Conservation (phyloP, 2,113 vertebrate genomes). For the Prolemur simus region DNA sequence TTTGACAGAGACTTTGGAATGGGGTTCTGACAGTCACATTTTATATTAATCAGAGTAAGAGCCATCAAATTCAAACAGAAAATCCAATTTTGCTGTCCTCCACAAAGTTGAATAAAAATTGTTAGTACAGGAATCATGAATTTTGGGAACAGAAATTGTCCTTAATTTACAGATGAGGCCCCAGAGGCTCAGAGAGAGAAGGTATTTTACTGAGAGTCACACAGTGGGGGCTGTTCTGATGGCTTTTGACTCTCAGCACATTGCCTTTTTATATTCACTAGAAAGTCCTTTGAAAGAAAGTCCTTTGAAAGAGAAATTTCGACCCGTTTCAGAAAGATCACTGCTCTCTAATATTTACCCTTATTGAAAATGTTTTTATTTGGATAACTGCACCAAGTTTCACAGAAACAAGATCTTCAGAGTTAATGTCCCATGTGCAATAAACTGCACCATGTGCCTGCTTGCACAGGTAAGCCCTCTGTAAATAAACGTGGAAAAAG, state of each 20-base stretch:
- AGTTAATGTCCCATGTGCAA: background rate
- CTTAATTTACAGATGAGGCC: background rate
- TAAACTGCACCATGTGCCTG: background rate
- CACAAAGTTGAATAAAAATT: background rate
- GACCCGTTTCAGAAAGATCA: constrained; percentile 38
- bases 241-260: background rate
- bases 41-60: background rate
- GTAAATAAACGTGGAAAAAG: background rate
- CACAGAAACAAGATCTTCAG: background rate
- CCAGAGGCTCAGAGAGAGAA: background rate
- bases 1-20: background rate
- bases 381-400: background rate
- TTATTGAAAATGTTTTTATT: constrained; percentile 39
- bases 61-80: background rate
- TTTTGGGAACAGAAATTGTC: background rate
- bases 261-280: background rate
- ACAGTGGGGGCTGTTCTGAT: background rate
- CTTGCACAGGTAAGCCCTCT: background rate
- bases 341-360: background rate
- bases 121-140: background rate
- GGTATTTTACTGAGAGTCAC: background rate
- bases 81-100: background rate
- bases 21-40: background rate
- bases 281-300: background rate
- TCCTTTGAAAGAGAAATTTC: constrained; percentile 17